Evolutionary conservation across 2,113 vertebrate species (phyloP), one percentile per base, ranked within the genome.

Genomic region (Casuarius casuarius): DNA sequence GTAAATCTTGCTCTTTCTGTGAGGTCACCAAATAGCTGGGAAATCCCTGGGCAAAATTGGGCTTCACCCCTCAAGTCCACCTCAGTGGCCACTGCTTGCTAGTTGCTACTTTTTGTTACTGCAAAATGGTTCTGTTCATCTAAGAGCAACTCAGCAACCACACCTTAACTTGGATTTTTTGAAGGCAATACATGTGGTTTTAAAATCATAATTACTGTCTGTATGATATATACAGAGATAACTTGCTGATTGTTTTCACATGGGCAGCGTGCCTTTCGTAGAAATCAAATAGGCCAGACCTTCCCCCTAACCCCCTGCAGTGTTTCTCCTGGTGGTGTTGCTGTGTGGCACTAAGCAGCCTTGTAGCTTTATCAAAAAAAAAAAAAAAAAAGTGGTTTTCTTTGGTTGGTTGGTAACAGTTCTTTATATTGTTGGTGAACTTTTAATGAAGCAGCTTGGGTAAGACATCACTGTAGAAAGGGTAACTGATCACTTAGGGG

Each of bases 31-130:
- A 25, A 5, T 40, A 80, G 35, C 46, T 84, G 28, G 49, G 40
- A 62, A 42, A 61, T 56, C 33, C 29, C 54, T 49, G 59, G 18
- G 48, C 38, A 86, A 82, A 77, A 44, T 46, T 46, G 35, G 31
- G 7, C 38, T 84, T 79, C 7, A 48, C 17, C 18, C 68, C 10
- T 49, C 4, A 48, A 59, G 49, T 54, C 12, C 31, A 12, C 0
- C 0, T 49, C 10, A 0, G 0, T 68, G 52, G 46, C 33, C 10
- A 4, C n/a, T 91, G 51, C 1, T 31, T 90, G 56, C 65, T 80
- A 29, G 16, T 66, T 88, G 66, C 16, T 80, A 6, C 42, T 21
- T 70, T 51, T 52, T 15, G 23, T 48, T 84, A 88, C 20, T 46
- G n/a, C 49, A 25, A 61, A 54, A 44, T 49, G 51, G 58, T 85